These are phyloP conservation scores for Hydrozoanthus gracilis DNA, from an alignment of 92 coral and sea anemone genomes.

Conservation along the genomic window DNA sequence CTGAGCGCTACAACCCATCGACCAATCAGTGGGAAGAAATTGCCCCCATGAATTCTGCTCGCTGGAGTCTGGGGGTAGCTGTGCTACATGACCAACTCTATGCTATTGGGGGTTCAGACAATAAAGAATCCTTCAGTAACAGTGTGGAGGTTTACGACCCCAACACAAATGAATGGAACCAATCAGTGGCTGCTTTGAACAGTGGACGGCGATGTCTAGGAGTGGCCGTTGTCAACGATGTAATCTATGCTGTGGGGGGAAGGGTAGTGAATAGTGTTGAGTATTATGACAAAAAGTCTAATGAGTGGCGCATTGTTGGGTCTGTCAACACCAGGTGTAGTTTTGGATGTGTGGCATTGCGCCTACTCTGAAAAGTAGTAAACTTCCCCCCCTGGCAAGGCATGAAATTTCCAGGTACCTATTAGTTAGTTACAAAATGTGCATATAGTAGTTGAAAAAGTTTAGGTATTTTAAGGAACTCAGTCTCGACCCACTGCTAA, in stretches of 20 bases:
- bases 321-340: slow-evolving; percentile 96
- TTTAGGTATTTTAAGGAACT: too few species aligned
- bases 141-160: slow-evolving; percentile 97
- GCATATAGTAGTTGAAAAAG: too few species aligned
- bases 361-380: slow-evolving; percentile 61
- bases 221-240: slow-evolving; percentile 97
- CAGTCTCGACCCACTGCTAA: too few species aligned
- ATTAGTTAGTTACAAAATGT: too few species aligned
- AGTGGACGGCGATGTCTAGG: slow-evolving; percentile 99
- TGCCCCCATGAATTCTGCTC: slow-evolving; percentile 86
- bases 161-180: slow-evolving; percentile 74
- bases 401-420: slow-evolving; percentile 11
- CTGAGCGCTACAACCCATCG: slow-evolving; percentile 86
- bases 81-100: slow-evolving; percentile 83
- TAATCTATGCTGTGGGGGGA: slow-evolving; percentile 98
- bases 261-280: slow-evolving; percentile 96
- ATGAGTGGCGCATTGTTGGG: slow-evolving; percentile 95
- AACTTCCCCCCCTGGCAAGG: neutral
- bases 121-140: slow-evolving; percentile 87
- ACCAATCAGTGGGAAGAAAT: slow-evolving; percentile 89
- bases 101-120: slow-evolving; percentile 98
- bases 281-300: slow-evolving; percentile 89
- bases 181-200: slow-evolving; percentile 91
- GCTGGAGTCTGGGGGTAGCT: slow-evolving; percentile 99
- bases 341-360: slow-evolving; percentile 98